phyloP scores from a whole-genome alignment of 1,140 invertebrate genomes.

The Cyclargus thomasi region DNA sequence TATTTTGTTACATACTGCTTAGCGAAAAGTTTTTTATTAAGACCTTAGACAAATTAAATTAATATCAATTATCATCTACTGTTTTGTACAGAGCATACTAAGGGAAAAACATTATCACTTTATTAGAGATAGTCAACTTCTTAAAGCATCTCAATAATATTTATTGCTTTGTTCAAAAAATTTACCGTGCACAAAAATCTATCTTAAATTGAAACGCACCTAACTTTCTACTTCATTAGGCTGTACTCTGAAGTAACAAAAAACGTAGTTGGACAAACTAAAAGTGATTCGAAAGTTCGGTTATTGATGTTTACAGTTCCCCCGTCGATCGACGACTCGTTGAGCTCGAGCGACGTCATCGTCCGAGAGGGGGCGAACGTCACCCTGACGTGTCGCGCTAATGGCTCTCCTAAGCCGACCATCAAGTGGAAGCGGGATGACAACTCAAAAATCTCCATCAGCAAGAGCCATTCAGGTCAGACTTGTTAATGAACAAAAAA shows the following conservation, averaged over 20 bases:
- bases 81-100: too few relatives aligned
- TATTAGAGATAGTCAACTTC: too few relatives aligned
- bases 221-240: conserved; percentile 17
- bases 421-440: conserved; percentile 95
- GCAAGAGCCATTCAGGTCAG: conserved; percentile 85
- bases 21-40: too few relatives aligned
- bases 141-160: too few relatives aligned
- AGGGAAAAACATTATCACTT: too few relatives aligned
- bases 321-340: conserved; percentile 91
- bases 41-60: too few relatives aligned
- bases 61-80: too few relatives aligned
- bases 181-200: neutral
- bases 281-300: conserved; percentile 21
- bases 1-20: too few relatives aligned
- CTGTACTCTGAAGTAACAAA: conserved; percentile 5
- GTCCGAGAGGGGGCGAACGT: conserved; percentile 93
- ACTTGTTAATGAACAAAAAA: conserved; percentile 39
- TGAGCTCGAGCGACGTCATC: conserved; percentile 93
- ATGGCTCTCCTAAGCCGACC: conserved; percentile 89
- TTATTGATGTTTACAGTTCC: conserved; percentile 81
- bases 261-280: conserved; percentile 14
- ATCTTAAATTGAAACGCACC: neutral
- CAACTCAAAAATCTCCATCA: conserved; percentile 87
- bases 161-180: too few relatives aligned
- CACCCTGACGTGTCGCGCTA: conserved; percentile 89